Conservation (phyloP, 2,797 vertebrate genomes). For the Tachyglossus aculeatus region DNA sequence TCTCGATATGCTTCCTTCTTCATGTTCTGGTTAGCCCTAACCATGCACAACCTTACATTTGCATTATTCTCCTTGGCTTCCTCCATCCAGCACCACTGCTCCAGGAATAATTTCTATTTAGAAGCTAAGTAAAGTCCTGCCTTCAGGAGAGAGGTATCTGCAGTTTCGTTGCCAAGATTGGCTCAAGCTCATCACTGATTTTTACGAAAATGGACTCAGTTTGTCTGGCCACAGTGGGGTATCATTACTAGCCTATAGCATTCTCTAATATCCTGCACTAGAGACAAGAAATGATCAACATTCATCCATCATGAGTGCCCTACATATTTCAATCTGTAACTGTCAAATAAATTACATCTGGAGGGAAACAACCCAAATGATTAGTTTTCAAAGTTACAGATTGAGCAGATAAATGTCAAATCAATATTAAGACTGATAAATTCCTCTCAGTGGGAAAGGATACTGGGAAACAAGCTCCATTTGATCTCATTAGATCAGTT, state of each 20-base stretch:
- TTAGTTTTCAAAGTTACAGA: conserved; percentile 69
- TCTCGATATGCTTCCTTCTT: too few species aligned
- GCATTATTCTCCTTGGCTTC: conserved; percentile 27
- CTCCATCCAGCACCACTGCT: too few species aligned
- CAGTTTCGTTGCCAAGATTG: too few species aligned
- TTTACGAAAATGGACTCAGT: too few species aligned
- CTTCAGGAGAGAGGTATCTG: too few species aligned
- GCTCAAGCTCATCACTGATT: too few species aligned
- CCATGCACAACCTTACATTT: too few species aligned
- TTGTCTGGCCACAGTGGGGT: too few species aligned
- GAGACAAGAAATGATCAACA: background rate
- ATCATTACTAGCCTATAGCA: conserved; percentile 1
- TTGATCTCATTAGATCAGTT: conserved; percentile 68
- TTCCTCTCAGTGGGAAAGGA: conserved; percentile 67
- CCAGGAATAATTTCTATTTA: too few species aligned
- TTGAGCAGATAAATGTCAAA: conserved; percentile 70
- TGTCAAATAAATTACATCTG: conserved; percentile 21
- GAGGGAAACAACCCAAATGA: conserved; percentile 56
- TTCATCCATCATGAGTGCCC: background rate
- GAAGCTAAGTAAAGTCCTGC: too few species aligned
- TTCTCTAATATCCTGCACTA: background rate
- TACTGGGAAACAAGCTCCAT: conserved; percentile 54
- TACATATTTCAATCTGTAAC: background rate
- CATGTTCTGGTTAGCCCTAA: too few species aligned
- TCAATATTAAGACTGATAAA: conserved; percentile 71